Evolutionary conservation across 2,113 vertebrate genomes (phyloP), one percentile per base, ranked within the genome.

Genomic region (Halcyon senegalensis): DNA sequence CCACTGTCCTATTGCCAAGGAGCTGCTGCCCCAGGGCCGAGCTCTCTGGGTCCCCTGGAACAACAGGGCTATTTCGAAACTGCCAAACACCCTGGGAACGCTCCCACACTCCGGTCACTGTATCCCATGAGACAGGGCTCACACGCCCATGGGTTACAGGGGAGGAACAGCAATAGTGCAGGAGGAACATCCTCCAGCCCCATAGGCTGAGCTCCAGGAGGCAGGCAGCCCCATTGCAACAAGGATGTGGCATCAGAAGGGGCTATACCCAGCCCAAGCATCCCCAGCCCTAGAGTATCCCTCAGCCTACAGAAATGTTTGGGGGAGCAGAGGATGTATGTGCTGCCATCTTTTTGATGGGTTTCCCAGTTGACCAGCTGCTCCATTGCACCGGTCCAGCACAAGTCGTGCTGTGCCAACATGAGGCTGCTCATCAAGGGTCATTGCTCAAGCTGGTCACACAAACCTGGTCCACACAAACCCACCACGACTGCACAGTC

Each of bases 391-490:
- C 89, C 48, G 51, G 60, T 73, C 63, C 44, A 81, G 75, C 58
- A 63, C 5, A 0, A 70, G 44, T 31, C 1, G 0, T n/a, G 41
- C 55, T 55, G 84, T 62, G 66, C 46, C 0, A 0, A 70, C 0
- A 0, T 25, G 27, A 35, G 53, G 90, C 88, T 88, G 63, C 63
- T 83, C 72, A 50, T 50, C 2, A 4, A 59, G 82, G 67, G 3
- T 93, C 3, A 0, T 35, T 0, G 0, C 56, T 92, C 35, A 10
- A 90, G 46, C 8, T 5, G 2, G 89, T 95, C 87, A 94, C 89
- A 92, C 87, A 94, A 90, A 89, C 68, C 72, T 19, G 4, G 89
- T 67, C 83, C 84, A 77, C 93, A 92, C 73, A 93, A 89, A 96
- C 55, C 91, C 95, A 96, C 94, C 15, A 0, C 1, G 0, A 78